A percentile compares a stretch with the other conserved stretches of the same genome.
These are phyloP conservation scores for Aldabrachelys gigantea DNA, from an alignment of 2,113 vertebrate genomes.

Conservation along the genomic window DNA sequence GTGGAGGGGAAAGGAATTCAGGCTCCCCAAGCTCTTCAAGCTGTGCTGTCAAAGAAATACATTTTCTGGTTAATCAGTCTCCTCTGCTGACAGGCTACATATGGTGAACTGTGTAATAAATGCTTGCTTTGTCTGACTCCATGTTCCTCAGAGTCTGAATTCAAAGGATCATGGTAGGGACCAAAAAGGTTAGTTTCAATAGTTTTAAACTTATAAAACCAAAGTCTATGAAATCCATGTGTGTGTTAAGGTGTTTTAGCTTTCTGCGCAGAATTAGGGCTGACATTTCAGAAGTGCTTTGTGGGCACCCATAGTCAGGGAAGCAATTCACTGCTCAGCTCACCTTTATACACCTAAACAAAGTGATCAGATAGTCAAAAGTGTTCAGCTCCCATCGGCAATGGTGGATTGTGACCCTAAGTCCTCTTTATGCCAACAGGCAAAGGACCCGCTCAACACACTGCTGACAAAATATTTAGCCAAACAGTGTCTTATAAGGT, in stretches of 20 bases:
- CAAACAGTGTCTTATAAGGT: no score
- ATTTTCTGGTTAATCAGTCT: constrained; percentile 43
- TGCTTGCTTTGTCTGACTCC: neutral
- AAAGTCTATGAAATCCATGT: neutral
- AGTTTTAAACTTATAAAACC: neutral
- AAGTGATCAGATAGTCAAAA: neutral
- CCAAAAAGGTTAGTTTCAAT: neutral
- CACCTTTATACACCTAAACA: neutral
- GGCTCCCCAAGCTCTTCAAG: constrained; percentile 36
- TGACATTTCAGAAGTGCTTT: neutral
- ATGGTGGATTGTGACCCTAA: neutral
- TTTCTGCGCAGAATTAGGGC: neutral
- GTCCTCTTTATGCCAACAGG: no score
- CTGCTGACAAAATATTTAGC: no score
- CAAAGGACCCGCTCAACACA: no score
- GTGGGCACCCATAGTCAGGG: neutral
- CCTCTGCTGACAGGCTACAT: neutral
- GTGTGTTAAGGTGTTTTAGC: neutral
- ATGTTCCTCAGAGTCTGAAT: constrained; percentile 38
- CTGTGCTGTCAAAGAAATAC: constrained; percentile 50
- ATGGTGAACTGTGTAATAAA: constrained; percentile 8
- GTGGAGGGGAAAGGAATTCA: constrained; percentile 33
- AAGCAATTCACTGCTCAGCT: neutral
- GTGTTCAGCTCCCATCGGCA: neutral
- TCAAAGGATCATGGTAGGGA: neutral